phyloP scores from a whole-genome alignment of 1,140 invertebrate species.

The Temnothorax curvispinosus region DNA sequence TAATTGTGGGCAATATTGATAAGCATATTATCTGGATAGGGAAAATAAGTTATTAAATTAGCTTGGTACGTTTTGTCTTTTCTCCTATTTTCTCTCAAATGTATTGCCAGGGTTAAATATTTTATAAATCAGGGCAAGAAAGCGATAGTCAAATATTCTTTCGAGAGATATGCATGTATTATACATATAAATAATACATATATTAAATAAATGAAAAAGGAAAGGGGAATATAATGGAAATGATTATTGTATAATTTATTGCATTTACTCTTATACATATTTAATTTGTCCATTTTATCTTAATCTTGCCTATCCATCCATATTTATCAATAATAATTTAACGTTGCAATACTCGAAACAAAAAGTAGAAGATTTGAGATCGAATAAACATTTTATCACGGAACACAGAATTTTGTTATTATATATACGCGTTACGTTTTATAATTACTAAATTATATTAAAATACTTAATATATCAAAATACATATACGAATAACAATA shows the following conservation, averaged over 20 bases:
- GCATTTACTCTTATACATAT: not conserved
- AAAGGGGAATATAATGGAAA: not conserved
- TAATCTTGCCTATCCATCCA: not conserved
- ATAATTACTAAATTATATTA: not conserved
- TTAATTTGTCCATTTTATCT: not conserved
- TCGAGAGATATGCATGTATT: not conserved
- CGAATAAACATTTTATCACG: not conserved
- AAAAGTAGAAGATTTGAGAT: not conserved
- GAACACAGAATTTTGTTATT: not conserved
- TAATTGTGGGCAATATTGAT: not conserved
- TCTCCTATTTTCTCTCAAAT: not conserved
- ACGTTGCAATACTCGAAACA: not conserved
- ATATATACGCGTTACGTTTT: no score
- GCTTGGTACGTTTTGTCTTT: not conserved
- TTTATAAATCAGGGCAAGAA: not conserved
- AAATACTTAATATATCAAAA: not conserved
- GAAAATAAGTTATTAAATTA: not conserved
- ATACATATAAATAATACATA: not conserved
- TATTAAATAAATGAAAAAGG: not conserved
- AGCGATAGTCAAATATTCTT: constrained; percentile 2
- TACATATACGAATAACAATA: not conserved
- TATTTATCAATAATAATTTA: not conserved
- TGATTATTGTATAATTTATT: no score
- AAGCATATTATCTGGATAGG: not conserved
- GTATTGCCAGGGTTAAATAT: not conserved